phyloP scores from a whole-genome alignment of 2,113 vertebrate genomes.

The Enhydra lutris region DNA sequence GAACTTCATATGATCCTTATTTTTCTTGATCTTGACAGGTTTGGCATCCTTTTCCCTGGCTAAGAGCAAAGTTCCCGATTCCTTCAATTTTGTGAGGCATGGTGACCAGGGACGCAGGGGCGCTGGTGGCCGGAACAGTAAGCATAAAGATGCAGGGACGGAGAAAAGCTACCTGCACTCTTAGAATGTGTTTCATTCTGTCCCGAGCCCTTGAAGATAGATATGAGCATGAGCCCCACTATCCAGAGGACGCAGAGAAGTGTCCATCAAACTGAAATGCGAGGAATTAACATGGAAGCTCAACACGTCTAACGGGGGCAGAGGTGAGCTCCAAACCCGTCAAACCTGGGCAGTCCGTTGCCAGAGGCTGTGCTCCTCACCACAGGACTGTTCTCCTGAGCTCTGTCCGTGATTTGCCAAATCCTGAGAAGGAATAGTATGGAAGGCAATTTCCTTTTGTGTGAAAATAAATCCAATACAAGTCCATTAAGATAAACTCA shows the following conservation, averaged over 20 bases:
- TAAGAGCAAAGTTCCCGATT: not conserved
- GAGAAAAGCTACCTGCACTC: not conserved
- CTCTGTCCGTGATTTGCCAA: not conserved
- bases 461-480: constrained; percentile 63
- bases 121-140: too few species aligned
- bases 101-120: too few species aligned
- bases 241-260: not conserved
- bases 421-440: not conserved
- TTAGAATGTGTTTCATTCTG: not conserved
- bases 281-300: not conserved
- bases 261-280: not conserved
- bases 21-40: not conserved
- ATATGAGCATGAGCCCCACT: not conserved
- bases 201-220: not conserved
- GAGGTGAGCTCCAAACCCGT: not conserved
- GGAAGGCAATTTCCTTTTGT: constrained; percentile 23
- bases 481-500: constrained; percentile 56
- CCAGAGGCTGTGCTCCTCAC: not conserved
- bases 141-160: not conserved
- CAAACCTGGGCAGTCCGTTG: not conserved
- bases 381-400: not conserved
- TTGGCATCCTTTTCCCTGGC: not conserved
- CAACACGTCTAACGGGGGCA: not conserved
- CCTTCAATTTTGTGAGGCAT: not conserved
- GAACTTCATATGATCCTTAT: not conserved